Base-by-base conservation (phyloP, 2,113 vertebrate genomes). In the Cheilinus undulatus region DNA sequence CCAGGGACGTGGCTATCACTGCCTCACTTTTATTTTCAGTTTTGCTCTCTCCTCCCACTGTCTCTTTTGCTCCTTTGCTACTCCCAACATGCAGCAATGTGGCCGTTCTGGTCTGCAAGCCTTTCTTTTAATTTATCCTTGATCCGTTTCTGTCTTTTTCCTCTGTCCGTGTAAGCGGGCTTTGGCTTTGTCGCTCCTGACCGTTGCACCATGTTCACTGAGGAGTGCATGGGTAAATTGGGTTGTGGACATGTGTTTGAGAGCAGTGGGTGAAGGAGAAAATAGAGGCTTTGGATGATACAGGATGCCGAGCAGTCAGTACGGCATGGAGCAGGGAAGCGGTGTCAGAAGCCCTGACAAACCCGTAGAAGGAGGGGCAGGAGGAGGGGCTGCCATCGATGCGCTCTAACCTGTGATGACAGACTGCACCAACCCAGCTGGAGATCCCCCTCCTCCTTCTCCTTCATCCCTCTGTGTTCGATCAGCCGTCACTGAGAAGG, bases 401-500 rank as follows among this genome's bases (percentile, higher is more conserved):
- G 54, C 30, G 54, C 69, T 83, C 76, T 87, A 87, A 87, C 89
- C 86, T 77, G 84, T 4, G 74, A 86, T 86, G 87, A 87, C 88
- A 89, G 79, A 64, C 53, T 1, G 78, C 79, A 83, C 78, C 53
- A 60, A 81, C 73, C 73, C 84, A 84, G 79, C 85, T 56, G 73
- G 88, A 86, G 85, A 80, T 77, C 83, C 56, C 78, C 61, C 78
- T 66, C 79, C 67, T 60, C 46, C 62, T 64, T 34, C 15, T 59
- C 42, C 19, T 45, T 13, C 51, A 8, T 49, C 8, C 11, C 76
- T 74, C 75, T 9, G 72, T 80, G 70, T 87, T 86, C 65, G 56
- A 87, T 91, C 86, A 88, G 76, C 88, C 66, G 28, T 85, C 78
- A 72, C 73, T 13, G 69, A 84, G 74, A 78, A 63, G 68, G 40